Conservation (phyloP, 2,113 vertebrate species). For the Caracal caracal region DNA sequence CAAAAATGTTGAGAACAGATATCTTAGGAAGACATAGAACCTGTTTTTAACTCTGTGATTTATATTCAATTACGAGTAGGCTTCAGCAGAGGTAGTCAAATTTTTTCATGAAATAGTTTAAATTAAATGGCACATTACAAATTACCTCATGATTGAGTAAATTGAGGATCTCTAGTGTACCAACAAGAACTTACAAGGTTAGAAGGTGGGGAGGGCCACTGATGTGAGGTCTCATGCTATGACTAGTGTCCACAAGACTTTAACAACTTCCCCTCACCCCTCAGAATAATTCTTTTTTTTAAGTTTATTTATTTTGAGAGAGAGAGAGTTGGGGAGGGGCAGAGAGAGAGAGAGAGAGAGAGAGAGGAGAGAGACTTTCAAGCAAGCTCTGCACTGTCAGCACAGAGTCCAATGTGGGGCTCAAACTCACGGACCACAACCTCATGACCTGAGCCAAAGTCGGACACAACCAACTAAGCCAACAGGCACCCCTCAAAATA, state of each 20-base stretch:
- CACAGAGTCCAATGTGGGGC: too few relatives aligned
- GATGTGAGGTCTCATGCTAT: neutral
- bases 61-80: neutral
- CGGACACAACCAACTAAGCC: too few relatives aligned
- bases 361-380: too few relatives aligned
- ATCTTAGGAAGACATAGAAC: neutral
- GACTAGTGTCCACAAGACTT: fast-evolving
- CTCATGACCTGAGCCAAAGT: too few relatives aligned
- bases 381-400: too few relatives aligned
- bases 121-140: neutral
- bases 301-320: too few relatives aligned
- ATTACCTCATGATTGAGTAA: neutral
- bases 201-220: neutral
- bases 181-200: neutral
- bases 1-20: neutral
- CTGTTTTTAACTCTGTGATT: neutral
- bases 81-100: neutral
- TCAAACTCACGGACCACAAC: too few relatives aligned
- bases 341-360: too few relatives aligned
- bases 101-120: neutral
- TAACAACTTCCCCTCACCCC: fast-evolving
- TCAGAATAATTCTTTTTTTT: neutral
- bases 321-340: too few relatives aligned
- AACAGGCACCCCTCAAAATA: too few relatives aligned
- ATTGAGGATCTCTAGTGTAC: fast-evolving